Base-by-base conservation (phyloP, 2,797 vertebrate genomes). In the Micrastur ruficollis region DNA sequence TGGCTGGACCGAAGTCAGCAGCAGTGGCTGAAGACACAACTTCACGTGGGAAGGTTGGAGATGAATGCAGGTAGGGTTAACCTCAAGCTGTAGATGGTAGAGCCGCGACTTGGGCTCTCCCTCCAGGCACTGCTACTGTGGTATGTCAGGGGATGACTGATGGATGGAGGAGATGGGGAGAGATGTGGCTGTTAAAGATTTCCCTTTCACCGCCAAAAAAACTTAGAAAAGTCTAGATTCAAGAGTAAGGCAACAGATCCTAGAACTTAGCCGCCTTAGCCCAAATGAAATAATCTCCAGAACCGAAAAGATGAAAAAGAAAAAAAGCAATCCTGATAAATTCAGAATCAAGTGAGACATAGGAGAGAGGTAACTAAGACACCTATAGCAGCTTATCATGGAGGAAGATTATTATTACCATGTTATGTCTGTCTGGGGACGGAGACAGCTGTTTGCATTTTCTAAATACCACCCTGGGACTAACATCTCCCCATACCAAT, bases 351-450 rank as follows among this genome's bases (percentile, higher is more conserved):
- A 75, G 42, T 40, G 81, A 91, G 50, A 86, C 7, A 31, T 40
- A 71, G 81, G 36, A 96, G 42, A 75, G 58, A 81, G 68, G 84
- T 65, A 94, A 65, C 93, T 72, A 38, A 81, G 72, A 82, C 90
- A 93, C 81, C 95, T 93, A 50, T 8, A 83, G 93, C 65, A 90
- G 75, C 86, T 94, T 97, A 97, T 97, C 89, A 96, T 96, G 70
- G 86, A 92, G 58, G 72, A 94, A 97, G 96, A 97, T 97, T 70
- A 49, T 96, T 94, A 96, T 97, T 95, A 38, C 75, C 3, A 2
- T 32, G 26, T 91, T 96, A 96, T 93, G 84, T 42, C 89, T 67
- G 29, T 29, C 95, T 93, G 65, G 97, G 86, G 95, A 96, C 58
- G 75, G 53, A 91, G 26, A 91, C 95, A 97, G 96, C 79, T 97